Conservation (phyloP, 2,797 vertebrate genomes). For the Enteromius fasciolatus region DNA sequence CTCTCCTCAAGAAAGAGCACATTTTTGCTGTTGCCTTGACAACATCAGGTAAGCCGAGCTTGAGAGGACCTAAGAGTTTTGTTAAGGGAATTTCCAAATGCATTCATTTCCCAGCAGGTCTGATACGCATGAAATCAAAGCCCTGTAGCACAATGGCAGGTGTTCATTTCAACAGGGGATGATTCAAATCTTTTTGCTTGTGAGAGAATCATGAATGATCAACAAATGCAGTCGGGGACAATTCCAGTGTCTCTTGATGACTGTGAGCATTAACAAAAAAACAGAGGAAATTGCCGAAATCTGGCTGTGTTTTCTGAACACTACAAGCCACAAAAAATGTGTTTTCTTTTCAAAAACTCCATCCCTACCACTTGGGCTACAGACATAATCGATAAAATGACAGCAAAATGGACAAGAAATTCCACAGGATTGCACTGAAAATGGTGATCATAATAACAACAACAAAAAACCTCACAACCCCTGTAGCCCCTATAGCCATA, state of each 20-base stretch:
- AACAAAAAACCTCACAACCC: neutral
- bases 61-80: slow-evolving; percentile 43
- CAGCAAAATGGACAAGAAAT: neutral
- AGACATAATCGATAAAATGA: neutral
- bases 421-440: neutral
- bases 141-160: slow-evolving; percentile 46
- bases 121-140: slow-evolving; percentile 43
- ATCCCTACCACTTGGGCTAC: neutral
- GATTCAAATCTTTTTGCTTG: slow-evolving; percentile 47
- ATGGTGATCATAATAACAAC: neutral
- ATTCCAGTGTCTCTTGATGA: slow-evolving; percentile 15
- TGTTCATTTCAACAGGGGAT: slow-evolving; percentile 52
- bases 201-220: slow-evolving; percentile 50
- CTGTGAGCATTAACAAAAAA: slow-evolving; percentile 17
- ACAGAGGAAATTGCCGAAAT: slow-evolving; percentile 5
- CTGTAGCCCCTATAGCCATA: no score
- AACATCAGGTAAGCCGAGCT: slow-evolving; percentile 65
- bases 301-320: neutral
- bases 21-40: slow-evolving; percentile 65
- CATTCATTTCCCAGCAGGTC: slow-evolving; percentile 41
- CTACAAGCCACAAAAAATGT: neutral
- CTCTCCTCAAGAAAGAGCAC: slow-evolving; percentile 20
- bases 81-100: slow-evolving; percentile 51
- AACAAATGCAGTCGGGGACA: slow-evolving; percentile 35
- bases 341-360: neutral